A percentile compares a stretch with the other conserved stretches of the same genome.
phyloP scores from a whole-genome alignment of 1,140 invertebrate species.

The Phymastichus coffea region DNA sequence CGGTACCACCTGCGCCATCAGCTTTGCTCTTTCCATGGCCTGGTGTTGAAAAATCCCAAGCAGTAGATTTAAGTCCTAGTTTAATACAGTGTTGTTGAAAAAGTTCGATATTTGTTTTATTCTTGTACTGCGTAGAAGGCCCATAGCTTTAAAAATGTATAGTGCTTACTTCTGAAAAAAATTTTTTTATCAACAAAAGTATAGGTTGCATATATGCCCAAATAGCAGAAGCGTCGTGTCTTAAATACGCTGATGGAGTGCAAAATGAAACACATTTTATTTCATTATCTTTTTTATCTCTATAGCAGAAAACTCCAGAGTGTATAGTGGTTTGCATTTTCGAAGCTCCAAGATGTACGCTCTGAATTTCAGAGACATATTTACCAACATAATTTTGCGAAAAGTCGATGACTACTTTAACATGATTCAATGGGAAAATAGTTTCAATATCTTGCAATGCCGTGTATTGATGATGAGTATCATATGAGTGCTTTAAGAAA shows the following conservation, averaged over 20 bases:
- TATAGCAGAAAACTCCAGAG: slow-evolving; percentile 39
- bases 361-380: no score
- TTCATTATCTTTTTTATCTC: slow-evolving; percentile 20
- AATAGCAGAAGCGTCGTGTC: slow-evolving; percentile 41
- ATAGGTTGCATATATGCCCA: slow-evolving; percentile 44
- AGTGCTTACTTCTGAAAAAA: slow-evolving; percentile 13
- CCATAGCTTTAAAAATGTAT: slow-evolving; percentile 34
- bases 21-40: slow-evolving; percentile 53
- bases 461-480: slow-evolving; percentile 38
- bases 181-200: no score
- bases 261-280: no score
- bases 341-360: slow-evolving; percentile 42
- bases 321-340: slow-evolving; percentile 43
- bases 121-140: slow-evolving; percentile 35
- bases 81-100: slow-evolving; percentile 8
- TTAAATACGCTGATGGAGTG: slow-evolving; percentile 42
- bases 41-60: slow-evolving; percentile 43
- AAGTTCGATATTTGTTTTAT: slow-evolving; percentile 29
- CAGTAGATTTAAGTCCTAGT: slow-evolving; percentile 20
- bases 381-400: no score
- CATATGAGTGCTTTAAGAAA: slow-evolving; percentile 36
- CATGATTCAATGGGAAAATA: slow-evolving; percentile 36
- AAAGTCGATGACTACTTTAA: slow-evolving; percentile 42
- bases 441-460: slow-evolving; percentile 37
- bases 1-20: slow-evolving; percentile 48